Evolutionary conservation across 2,113 vertebrate genomes (phyloP).

Genomic region (Argyrosomus japonicus): DNA sequence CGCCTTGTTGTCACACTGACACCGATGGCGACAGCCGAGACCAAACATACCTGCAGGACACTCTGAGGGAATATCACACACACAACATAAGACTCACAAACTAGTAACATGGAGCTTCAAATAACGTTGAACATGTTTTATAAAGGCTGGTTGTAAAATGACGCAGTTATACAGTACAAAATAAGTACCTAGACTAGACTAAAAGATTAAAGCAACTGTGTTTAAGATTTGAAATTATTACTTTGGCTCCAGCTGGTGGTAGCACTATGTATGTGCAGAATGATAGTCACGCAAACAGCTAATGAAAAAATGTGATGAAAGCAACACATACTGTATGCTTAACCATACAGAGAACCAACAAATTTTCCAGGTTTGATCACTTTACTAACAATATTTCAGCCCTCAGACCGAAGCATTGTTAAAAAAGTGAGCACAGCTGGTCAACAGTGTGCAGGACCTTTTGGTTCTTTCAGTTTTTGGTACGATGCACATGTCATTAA

Average conservation of each 20-base stretch:
- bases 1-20: constrained; percentile 90
- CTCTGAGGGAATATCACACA: constrained; percentile 76
- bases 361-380: neutral
- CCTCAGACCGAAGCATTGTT: neutral
- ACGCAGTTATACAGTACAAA: neutral
- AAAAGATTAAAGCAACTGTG: neutral
- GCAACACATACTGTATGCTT: neutral
- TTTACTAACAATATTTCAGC: neutral
- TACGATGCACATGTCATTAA: neutral
- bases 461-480: too few species aligned
- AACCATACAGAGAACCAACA: too few species aligned
- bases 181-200: neutral
- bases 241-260: constrained; percentile 28
- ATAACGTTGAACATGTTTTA: neutral
- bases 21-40: constrained; percentile 84
- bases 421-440: neutral
- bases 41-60: constrained; percentile 90
- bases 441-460: neutral
- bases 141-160: neutral
- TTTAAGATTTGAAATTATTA: neutral
- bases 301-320: neutral
- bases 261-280: neutral
- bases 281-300: neutral
- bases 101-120: neutral
- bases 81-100: neutral